phyloP scores from a whole-genome alignment of 2,797 vertebrate genomes.

The Molothrus ater region DNA sequence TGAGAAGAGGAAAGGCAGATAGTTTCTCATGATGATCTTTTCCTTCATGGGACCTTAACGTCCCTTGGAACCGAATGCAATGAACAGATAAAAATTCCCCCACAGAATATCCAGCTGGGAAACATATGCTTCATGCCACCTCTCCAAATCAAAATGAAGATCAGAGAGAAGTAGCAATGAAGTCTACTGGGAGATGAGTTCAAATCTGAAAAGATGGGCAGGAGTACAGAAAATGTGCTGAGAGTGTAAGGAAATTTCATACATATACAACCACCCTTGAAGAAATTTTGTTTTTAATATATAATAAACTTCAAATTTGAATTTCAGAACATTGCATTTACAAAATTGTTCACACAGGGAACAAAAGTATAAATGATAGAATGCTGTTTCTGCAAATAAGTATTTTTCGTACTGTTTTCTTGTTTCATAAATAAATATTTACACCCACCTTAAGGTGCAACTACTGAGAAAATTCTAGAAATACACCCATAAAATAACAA shows the following conservation, averaged over 20 bases:
- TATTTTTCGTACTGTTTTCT: not conserved
- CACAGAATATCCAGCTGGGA: not conserved
- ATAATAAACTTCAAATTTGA: not conserved
- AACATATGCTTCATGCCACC: constrained; percentile 3
- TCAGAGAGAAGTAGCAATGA: not conserved
- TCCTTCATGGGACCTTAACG: not conserved
- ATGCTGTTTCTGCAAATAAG: not conserved
- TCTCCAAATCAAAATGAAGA: constrained; percentile 42
- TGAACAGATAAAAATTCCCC: not conserved
- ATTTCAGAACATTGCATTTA: not conserved
- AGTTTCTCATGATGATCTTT: not conserved
- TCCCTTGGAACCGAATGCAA: not conserved
- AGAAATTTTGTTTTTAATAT: not conserved
- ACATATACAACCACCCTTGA: not conserved
- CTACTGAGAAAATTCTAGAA: not conserved
- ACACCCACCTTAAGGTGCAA: not conserved
- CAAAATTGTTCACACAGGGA: not conserved
- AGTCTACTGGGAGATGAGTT: not conserved
- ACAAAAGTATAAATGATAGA: not conserved
- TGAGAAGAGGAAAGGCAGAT: not conserved
- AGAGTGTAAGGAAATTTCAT: not conserved
- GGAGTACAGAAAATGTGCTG: not conserved
- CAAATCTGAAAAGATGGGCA: not conserved
- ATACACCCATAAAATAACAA: not conserved
- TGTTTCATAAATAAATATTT: not conserved